phyloP scores from a whole-genome alignment of 2,888 invertebrate species.

The Athalia rosae region DNA sequence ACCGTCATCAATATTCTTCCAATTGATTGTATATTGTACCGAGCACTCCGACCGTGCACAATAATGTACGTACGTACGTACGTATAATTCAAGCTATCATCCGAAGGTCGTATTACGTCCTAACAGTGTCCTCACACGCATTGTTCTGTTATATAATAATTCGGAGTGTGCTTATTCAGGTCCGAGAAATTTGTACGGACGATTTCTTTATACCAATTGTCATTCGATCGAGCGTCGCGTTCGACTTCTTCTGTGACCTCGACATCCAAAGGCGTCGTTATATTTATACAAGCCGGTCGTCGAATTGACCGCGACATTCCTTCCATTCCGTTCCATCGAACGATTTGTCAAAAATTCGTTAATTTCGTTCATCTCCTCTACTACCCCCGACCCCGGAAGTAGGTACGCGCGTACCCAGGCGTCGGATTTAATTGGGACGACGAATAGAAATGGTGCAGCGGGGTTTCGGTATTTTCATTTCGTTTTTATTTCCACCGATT shows the following conservation, averaged over 20 bases:
- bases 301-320: no score
- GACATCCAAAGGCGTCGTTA: not conserved
- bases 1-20: conserved; percentile 30
- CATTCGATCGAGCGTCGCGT: conserved; percentile 4
- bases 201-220: conserved; percentile 33
- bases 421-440: no score
- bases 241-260: conserved; percentile 11
- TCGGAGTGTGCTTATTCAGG: not conserved
- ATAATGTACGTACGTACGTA: no score
- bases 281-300: no score
- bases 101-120: conserved; percentile 43
- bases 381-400: no score
- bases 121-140: conserved; percentile 18
- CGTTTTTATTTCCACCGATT: no score
- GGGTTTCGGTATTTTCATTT: no score
- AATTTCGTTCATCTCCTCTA: no score
- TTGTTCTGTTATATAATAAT: conserved; percentile 24
- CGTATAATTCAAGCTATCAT: not conserved
- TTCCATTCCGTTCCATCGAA: no score
- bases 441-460: no score
- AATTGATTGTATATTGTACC: conserved; percentile 31
- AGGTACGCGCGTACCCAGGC: no score
- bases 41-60: conserved; percentile 12
- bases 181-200: conserved; percentile 28
- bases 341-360: not conserved